These are phyloP conservation scores for Troides helena DNA, from an alignment of 2,888 invertebrate genomes.

Conservation along the genomic window DNA sequence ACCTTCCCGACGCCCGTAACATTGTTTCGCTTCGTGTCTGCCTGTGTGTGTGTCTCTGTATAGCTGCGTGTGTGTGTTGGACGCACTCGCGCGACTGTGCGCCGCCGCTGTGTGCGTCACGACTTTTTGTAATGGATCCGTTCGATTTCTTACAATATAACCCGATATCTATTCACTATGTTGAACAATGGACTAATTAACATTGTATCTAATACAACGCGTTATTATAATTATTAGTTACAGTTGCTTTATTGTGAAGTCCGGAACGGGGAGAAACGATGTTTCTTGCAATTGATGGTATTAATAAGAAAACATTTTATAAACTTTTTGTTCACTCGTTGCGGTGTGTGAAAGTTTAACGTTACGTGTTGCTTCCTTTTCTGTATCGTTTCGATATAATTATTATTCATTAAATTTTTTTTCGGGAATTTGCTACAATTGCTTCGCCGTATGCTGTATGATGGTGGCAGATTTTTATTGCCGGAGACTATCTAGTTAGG, in stretches of 20 bases:
- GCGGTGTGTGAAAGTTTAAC: constrained; percentile 9
- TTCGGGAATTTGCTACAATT: background rate
- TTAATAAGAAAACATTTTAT: constrained; percentile 19
- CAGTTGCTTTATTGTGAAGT: constrained; percentile 32
- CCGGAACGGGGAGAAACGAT: constrained; percentile 22
- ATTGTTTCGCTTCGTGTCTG: constrained; percentile 38
- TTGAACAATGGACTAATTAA: constrained; percentile 59
- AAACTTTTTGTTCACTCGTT: constrained; percentile 19
- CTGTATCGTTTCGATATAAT: background rate
- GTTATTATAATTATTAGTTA: constrained; percentile 54
- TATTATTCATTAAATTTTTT: background rate
- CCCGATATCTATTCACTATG: constrained; percentile 47
- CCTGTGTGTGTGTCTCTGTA: no score
- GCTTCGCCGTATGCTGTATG: no score
- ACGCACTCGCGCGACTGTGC: background rate
- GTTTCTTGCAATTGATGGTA: constrained; percentile 10
- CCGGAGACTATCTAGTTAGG: no score
- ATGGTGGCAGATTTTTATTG: no score
- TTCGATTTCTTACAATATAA: constrained; percentile 45
- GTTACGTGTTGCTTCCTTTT: background rate
- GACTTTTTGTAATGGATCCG: constrained; percentile 25
- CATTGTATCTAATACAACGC: constrained; percentile 50
- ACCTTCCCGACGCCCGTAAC: constrained; percentile 49
- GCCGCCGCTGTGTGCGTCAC: constrained; percentile 16
- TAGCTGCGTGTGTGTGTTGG: no score